Conservation (phyloP, 2,113 vertebrate species). For the Neodontobutis hainanensis region DNA sequence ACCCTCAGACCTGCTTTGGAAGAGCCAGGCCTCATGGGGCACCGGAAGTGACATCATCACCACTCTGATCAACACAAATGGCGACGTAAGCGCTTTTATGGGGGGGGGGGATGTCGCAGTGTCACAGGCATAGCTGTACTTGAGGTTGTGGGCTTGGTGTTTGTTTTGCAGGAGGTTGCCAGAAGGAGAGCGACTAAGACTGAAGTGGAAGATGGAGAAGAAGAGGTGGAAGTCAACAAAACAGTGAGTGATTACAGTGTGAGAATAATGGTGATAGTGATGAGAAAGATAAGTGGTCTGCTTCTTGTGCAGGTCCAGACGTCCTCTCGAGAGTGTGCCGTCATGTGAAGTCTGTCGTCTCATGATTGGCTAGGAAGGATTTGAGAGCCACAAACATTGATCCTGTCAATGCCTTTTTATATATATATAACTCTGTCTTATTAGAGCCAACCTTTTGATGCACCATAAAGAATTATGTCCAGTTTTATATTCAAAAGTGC, state of each 20-base stretch:
- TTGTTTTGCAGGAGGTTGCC: constrained; percentile 86
- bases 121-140: background rate
- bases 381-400: constrained; percentile 82
- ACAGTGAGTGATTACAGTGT: constrained; percentile 77
- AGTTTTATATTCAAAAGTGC: background rate
- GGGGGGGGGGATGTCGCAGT: background rate
- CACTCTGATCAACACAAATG: constrained; percentile 82
- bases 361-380: constrained; percentile 22
- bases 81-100: constrained; percentile 81
- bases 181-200: constrained; percentile 83
- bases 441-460: no score
- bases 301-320: constrained; percentile 83
- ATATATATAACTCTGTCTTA: background rate
- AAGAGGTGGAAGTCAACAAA: constrained; percentile 88
- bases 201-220: constrained; percentile 83
- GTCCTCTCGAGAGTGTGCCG: constrained; percentile 86
- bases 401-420: constrained; percentile 61
- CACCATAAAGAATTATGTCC: no score
- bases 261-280: no score
- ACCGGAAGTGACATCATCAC: constrained; percentile 83
- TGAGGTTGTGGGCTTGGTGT: background rate
- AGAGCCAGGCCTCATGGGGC: constrained; percentile 92
- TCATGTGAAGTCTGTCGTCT: constrained; percentile 85
- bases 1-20: constrained; percentile 92
- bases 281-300: background rate